Conservation (phyloP, 2,113 vertebrate species). For the Oostethus manadensis region DNA sequence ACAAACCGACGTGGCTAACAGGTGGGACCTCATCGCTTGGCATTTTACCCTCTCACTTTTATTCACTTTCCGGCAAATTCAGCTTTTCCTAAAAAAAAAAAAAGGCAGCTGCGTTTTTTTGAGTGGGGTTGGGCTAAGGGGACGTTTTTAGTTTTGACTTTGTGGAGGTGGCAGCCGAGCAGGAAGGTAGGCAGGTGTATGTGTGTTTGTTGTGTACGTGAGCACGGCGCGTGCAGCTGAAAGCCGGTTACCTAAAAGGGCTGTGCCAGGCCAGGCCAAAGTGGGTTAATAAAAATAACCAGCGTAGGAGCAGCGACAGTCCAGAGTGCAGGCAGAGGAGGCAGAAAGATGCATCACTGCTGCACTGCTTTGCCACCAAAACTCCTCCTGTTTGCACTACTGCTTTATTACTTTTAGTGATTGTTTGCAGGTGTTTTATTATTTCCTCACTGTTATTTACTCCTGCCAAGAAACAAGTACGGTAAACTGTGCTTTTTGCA, state of each 20-base stretch:
- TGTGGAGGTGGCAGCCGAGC: constrained; percentile 57
- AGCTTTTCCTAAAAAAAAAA: background rate
- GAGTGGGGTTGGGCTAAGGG: constrained; percentile 1
- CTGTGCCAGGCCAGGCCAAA: constrained; percentile 72
- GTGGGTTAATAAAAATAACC: constrained; percentile 81
- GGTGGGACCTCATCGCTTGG: constrained; percentile 62
- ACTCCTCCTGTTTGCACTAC: no score
- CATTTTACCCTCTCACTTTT: constrained; percentile 12
- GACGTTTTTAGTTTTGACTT: constrained; percentile 45
- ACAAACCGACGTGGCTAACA: constrained; percentile 70
- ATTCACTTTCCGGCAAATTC: background rate
- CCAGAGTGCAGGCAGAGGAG: constrained; percentile 69
- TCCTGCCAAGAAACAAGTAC: no score
- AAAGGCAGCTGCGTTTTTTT: background rate
- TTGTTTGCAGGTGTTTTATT: no score
- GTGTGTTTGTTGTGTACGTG: constrained; percentile 43
- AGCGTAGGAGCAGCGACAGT: constrained; percentile 69
- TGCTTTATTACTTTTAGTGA: no score
- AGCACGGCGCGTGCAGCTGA: constrained; percentile 68
- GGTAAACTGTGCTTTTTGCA: background rate
- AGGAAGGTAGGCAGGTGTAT: constrained; percentile 50
- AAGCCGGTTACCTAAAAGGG: constrained; percentile 78
- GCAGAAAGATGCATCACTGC: constrained; percentile 38
- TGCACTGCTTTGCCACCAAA: background rate
- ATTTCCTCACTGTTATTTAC: no score